Conservation (phyloP, 2,797 vertebrate species). For the Brachyrhaphis roseni region DNA sequence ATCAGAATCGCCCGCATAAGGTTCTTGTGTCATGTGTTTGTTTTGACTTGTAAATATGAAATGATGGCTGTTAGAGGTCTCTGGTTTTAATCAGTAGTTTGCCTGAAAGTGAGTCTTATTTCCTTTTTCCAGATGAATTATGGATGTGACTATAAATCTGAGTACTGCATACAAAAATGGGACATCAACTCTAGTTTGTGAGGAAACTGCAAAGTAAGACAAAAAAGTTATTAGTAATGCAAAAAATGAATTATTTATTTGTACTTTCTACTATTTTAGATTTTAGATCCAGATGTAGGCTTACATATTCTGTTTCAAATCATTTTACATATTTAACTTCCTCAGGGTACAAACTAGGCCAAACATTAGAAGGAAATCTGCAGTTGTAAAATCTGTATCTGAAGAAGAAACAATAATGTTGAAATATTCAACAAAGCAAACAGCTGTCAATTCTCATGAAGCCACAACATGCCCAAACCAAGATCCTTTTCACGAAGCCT, state of each 20-base stretch:
- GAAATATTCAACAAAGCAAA: slow-evolving; percentile 45
- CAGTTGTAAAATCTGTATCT: slow-evolving; percentile 18
- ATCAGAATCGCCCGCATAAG: neutral
- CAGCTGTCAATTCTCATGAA: slow-evolving; percentile 24
- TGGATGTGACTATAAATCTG: neutral
- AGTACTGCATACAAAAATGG: neutral
- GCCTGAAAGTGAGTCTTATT: slow-evolving; percentile 1
- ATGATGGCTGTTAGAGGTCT: neutral
- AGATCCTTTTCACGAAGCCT: slow-evolving; percentile 18
- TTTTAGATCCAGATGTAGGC: slow-evolving; percentile 1
- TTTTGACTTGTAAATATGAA: neutral
- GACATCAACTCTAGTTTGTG: neutral
- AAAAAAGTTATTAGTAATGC: neutral
- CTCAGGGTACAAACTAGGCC: neutral
- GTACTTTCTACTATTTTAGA: neutral
- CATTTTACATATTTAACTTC: neutral
- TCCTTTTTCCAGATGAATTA: neutral
- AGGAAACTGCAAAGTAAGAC: neutral
- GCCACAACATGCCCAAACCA: slow-evolving; percentile 15
- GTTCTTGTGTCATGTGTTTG: neutral
- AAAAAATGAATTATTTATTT: neutral
- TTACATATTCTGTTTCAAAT: slow-evolving; percentile 2
- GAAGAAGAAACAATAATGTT: slow-evolving; percentile 4
- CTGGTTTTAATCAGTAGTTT: neutral
- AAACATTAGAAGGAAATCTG: slow-evolving; percentile 9